phyloP scores from a whole-genome alignment of 2,797 vertebrate genomes.

The Podarcis lilfordi region DNA sequence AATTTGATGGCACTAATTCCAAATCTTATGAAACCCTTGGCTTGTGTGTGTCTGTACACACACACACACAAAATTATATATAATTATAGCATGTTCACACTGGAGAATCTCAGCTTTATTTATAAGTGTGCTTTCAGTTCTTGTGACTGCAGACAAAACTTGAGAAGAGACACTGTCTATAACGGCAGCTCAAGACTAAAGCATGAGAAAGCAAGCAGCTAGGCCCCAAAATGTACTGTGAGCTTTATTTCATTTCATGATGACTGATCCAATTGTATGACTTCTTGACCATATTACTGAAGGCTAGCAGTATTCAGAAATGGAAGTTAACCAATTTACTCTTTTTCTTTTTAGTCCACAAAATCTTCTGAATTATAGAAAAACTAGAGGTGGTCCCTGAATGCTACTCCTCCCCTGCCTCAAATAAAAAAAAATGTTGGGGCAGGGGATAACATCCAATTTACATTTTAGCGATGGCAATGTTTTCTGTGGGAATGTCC shows the following conservation, averaged over 20 bases:
- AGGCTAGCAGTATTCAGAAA: not conserved
- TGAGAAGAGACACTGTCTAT: slow-evolving; percentile 4
- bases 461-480: not conserved
- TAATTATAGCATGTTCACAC: not conserved
- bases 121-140: slow-evolving; percentile 3
- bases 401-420: not conserved
- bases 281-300: not conserved
- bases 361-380: no score
- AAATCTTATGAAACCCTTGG: not conserved
- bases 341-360: not conserved
- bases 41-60: not conserved
- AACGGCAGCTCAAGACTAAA: slow-evolving; percentile 13
- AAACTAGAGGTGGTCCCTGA: not conserved
- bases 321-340: not conserved
- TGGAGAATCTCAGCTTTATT: slow-evolving; percentile 22
- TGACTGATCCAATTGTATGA: not conserved
- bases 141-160: slow-evolving; percentile 23
- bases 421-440: not conserved
- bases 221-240: not conserved
- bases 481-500: not conserved
- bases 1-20: not conserved
- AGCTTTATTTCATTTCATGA: not conserved
- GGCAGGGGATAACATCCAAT: not conserved
- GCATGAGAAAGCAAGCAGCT: slow-evolving; percentile 1
- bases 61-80: not conserved